Evolutionary conservation across 2,888 invertebrate species (phyloP), one percentile per base, ranked within the genome.

Genomic region (Lissocephala sabroskyi): DNA sequence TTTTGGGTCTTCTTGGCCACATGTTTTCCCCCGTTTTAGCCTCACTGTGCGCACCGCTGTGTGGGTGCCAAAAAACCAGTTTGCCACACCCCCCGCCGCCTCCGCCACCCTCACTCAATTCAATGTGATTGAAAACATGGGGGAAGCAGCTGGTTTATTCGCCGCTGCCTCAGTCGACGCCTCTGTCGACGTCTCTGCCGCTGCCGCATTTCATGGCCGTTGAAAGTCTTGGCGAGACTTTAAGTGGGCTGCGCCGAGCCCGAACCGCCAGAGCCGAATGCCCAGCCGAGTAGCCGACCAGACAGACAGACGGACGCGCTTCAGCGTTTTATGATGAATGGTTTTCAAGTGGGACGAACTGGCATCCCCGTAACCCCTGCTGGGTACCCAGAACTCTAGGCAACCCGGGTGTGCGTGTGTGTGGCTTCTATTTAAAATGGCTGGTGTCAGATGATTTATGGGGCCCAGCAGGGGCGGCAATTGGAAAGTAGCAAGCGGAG

Each of bases 261-360:
- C n/a, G n/a, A n/a, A 40, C 14, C n/a, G 30, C 19, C 28, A 23
- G 26, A 30, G 29, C 35, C 23, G 32, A 13, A 23, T 26, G 14
- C 10, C 18, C 50, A 50, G 63, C 63, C 33, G 60, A 50, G 29
- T 33, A 52, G 52, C 55, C 49, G n/a, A n/a, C 51, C n/a, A n/a
- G 45, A 45, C 48, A 53, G 45, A 35, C 45, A 26, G 45, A 29
- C 40, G 41, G 18, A 18, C 37, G 42, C 33, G 11, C 35, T 30
- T 33, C 33, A 11, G 32, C 18, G 52, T 52, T 59, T 61, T 70
- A 67, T 74, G 75, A 74, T 74, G 60, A 65, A 74, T 74, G 75
- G 68, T 60, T 77, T 64, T 75, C 75, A 74, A 71, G 74, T 74
- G 78, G 74, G 75, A 71, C 71, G 61, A 48, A 48, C 49, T 47